Percentiles rank a stretch among this genome's conserved stretches.
Conservation (phyloP, 2,888 invertebrate species). For the Sepioteuthis lessoniana region DNA sequence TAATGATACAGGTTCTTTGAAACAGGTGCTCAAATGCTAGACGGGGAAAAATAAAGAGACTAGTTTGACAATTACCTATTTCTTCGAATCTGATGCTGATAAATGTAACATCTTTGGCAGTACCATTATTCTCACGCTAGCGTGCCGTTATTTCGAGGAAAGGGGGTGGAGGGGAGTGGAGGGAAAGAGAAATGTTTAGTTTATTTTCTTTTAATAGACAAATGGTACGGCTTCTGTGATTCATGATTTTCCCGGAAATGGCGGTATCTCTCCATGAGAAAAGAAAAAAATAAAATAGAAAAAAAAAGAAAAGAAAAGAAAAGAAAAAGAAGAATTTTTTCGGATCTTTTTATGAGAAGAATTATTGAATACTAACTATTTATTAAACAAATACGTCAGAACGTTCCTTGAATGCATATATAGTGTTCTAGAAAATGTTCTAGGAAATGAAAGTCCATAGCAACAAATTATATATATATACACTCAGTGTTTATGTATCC, state of each 20-base stretch:
- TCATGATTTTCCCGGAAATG: not conserved
- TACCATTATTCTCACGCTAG: not conserved
- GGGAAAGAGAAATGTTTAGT: not conserved
- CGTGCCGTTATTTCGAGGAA: not conserved
- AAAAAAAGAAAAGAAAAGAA: too few species aligned
- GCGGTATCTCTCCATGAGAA: too few species aligned
- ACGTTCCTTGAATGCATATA: too few species aligned
- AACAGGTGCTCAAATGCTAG: not conserved
- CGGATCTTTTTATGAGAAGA: too few species aligned
- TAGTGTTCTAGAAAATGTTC: too few species aligned
- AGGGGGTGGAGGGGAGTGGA: not conserved
- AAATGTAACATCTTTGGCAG: not conserved
- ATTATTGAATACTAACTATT: too few species aligned
- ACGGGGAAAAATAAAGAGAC: not conserved
- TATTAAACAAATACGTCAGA: too few species aligned
- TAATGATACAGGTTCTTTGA: not conserved
- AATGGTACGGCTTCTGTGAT: not conserved
- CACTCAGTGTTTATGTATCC: too few species aligned
- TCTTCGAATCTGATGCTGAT: not conserved
- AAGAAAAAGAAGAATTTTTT: too few species aligned
- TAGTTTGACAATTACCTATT: not conserved
- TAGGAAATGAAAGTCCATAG: too few species aligned
- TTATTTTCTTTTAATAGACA: not conserved
- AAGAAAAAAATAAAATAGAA: too few species aligned
- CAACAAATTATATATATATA: too few species aligned